Conservation (phyloP, 2,888 invertebrate genomes). For the Pasiphila rectangulata region DNA sequence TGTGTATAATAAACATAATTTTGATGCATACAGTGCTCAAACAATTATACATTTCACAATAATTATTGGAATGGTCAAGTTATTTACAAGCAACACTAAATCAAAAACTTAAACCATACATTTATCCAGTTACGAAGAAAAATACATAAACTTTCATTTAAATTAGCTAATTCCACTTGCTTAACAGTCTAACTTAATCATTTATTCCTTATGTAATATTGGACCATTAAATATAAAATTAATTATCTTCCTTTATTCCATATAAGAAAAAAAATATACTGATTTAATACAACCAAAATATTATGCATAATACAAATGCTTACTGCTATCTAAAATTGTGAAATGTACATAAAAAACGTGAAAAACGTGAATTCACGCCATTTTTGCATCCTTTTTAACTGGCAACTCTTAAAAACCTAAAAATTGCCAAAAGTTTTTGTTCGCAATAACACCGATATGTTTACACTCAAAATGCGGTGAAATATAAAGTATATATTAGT, state of each 20-base stretch:
- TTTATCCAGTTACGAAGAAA: slow-evolving; percentile 17
- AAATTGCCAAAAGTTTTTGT: slow-evolving; percentile 11
- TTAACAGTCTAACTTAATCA: slow-evolving; percentile 52
- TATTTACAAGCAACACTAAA: slow-evolving; percentile 12
- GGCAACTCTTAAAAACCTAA: slow-evolving; percentile 3
- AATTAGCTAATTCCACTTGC: slow-evolving; percentile 26
- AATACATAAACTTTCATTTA: slow-evolving; percentile 12
- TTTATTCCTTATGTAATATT: slow-evolving; percentile 61
- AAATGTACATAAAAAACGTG: not conserved
- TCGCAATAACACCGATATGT: slow-evolving; percentile 20
- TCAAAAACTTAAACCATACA: slow-evolving; percentile 9
- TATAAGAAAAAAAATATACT: slow-evolving; percentile 34
- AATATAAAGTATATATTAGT: slow-evolving; percentile 14
- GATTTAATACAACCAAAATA: slow-evolving; percentile 30
- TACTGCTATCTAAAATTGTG: not conserved
- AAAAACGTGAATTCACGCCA: not conserved
- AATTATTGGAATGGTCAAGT: slow-evolving; percentile 20
- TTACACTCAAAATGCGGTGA: slow-evolving; percentile 5
- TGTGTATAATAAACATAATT: slow-evolving; percentile 11
- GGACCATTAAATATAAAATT: slow-evolving; percentile 47
- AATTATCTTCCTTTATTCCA: slow-evolving; percentile 38
- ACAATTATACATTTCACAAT: slow-evolving; percentile 4
- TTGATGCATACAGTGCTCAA: slow-evolving; percentile 4
- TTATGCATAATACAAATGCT: slow-evolving; percentile 24
- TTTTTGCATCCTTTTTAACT: too few species aligned